Evolutionary conservation across 2,113 vertebrate species (phyloP).

Genomic region (Laticauda colubrina): DNA sequence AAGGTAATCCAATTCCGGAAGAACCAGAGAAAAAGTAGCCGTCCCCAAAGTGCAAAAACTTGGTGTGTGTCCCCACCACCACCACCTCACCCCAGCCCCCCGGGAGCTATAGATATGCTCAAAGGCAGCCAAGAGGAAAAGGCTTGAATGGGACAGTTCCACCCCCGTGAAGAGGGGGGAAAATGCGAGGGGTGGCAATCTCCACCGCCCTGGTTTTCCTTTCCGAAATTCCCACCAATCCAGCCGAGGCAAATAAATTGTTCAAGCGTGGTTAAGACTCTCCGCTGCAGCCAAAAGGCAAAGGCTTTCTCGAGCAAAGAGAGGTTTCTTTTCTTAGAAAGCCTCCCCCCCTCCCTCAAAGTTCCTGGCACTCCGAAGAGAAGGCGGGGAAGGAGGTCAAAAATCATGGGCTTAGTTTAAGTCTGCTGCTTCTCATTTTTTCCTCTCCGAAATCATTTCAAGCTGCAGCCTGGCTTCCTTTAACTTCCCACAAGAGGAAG

Average conservation of each 20-base stretch:
- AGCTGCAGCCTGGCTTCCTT: slow-evolving; percentile 67
- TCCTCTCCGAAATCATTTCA: slow-evolving; percentile 60
- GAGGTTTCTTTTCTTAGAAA: slow-evolving; percentile 69
- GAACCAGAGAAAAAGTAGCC: not conserved
- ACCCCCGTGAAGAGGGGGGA: slow-evolving; percentile 56
- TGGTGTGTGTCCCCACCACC: too few relatives aligned
- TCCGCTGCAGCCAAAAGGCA: slow-evolving; percentile 67
- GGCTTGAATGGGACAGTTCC: slow-evolving; percentile 60
- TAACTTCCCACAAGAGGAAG: slow-evolving; percentile 69
- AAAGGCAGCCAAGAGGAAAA: slow-evolving; percentile 50
- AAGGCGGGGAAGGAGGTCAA: slow-evolving; percentile 12
- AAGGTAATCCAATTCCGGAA: slow-evolving; percentile 84
- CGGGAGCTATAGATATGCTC: slow-evolving; percentile 57
- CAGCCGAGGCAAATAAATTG: slow-evolving; percentile 59
- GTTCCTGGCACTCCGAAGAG: slow-evolving; percentile 65
- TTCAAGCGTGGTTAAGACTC: slow-evolving; percentile 62
- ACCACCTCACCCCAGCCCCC: too few relatives aligned
- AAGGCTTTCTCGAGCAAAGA: slow-evolving; percentile 65
- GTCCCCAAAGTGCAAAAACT: slow-evolving; percentile 70
- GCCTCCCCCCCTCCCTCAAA: slow-evolving; percentile 62
- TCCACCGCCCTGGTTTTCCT: slow-evolving; percentile 51
- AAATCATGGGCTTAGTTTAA: slow-evolving; percentile 59
- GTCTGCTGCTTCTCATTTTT: slow-evolving; percentile 37
- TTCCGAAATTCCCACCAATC: slow-evolving; percentile 68
- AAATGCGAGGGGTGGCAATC: slow-evolving; percentile 16